These are phyloP conservation scores for Melanotaenia boesemani DNA, from an alignment of 2,797 vertebrate genomes.

Conservation along the genomic window DNA sequence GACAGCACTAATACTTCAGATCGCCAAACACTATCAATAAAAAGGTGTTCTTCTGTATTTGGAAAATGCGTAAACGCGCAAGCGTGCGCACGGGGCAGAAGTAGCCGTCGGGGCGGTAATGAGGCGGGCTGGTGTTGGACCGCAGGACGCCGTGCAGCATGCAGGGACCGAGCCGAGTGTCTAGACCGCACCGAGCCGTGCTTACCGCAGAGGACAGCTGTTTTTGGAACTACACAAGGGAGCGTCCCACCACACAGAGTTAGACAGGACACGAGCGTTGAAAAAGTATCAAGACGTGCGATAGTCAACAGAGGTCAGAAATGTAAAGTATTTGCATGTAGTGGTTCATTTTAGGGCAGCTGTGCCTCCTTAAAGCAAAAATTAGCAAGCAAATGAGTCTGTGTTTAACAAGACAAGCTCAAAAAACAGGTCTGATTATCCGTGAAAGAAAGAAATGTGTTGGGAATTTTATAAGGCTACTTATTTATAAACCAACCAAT, in stretches of 20 bases:
- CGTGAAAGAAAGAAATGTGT: slow-evolving; percentile 4
- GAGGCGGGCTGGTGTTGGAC: slow-evolving; percentile 60
- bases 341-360: neutral
- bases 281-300: neutral
- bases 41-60: neutral
- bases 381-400: neutral
- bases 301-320: slow-evolving; percentile 14
- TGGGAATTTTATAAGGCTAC: neutral
- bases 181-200: slow-evolving; percentile 63
- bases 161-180: slow-evolving; percentile 63
- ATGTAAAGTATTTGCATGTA: slow-evolving; percentile 1
- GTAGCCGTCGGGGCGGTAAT: slow-evolving; percentile 54
- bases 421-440: neutral
- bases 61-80: slow-evolving; percentile 34
- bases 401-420: neutral
- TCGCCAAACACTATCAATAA: slow-evolving; percentile 2
- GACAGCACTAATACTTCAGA: neutral
- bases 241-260: slow-evolving; percentile 36
- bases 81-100: slow-evolving; percentile 38
- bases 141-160: slow-evolving; percentile 70
- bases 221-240: slow-evolving; percentile 49
- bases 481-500: slow-evolving; percentile 2
- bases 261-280: slow-evolving; percentile 13
- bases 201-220: slow-evolving; percentile 63
- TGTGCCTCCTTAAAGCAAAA: neutral